These are phyloP conservation scores for Myiotriccus ornatus DNA, from an alignment of 2,797 vertebrate species.

Conservation along the genomic window DNA sequence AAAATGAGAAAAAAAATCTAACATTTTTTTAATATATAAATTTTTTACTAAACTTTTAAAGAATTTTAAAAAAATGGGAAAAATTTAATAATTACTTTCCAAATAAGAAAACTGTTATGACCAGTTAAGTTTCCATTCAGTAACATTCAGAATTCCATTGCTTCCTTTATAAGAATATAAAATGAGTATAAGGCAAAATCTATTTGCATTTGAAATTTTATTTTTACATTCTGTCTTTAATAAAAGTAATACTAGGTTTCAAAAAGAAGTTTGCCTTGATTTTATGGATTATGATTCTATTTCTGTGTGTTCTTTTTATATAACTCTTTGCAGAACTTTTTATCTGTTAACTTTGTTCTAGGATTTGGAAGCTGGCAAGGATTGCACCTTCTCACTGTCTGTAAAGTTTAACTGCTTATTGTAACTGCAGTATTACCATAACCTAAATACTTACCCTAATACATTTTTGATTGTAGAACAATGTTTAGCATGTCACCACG, in stretches of 20 bases:
- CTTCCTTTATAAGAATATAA: neutral
- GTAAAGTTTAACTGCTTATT: neutral
- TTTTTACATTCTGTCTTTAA: neutral
- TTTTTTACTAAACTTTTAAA: neutral
- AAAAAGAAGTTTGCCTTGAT: neutral
- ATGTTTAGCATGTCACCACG: neutral
- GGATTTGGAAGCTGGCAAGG: neutral
- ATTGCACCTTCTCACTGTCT: neutral
- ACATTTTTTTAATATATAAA: neutral
- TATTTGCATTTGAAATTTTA: neutral
- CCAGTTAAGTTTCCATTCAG: neutral
- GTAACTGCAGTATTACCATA: neutral
- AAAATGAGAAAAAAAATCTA: neutral
- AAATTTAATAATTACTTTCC: neutral
- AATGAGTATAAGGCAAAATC: neutral
- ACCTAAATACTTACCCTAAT: neutral
- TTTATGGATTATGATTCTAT: neutral
- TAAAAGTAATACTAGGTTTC: neutral
- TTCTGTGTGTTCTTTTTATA: neutral
- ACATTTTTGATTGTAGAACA: neutral
- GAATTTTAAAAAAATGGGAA: neutral
- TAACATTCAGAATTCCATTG: no score
- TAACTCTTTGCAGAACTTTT: neutral
- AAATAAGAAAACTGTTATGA: neutral
- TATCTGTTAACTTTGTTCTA: neutral